Percentiles rank a stretch among this genome's conserved stretches.
phyloP scores from a whole-genome alignment of 2,113 vertebrate species.

The Leucosticte australis region DNA sequence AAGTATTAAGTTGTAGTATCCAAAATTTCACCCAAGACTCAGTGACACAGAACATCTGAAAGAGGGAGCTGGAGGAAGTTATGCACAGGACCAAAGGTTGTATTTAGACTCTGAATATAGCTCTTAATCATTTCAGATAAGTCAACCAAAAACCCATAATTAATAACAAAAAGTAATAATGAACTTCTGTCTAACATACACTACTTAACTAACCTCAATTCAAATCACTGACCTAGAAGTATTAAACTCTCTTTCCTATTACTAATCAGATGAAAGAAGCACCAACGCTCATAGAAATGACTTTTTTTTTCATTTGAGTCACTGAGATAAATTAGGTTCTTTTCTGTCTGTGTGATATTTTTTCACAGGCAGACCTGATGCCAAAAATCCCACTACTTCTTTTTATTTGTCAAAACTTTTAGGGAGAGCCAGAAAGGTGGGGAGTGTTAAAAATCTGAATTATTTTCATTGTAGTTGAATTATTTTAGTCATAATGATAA shows the following conservation, averaged over 20 bases:
- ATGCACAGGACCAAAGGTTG: neutral
- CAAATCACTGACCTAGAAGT: conserved; percentile 47
- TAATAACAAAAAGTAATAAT: conserved; percentile 36
- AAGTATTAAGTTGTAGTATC: neutral
- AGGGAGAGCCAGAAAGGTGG: neutral
- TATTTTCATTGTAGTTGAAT: neutral
- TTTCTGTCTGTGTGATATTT: neutral
- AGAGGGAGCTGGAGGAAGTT: neutral
- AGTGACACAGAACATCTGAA: neutral
- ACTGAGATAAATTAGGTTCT: neutral
- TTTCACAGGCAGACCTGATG: neutral
- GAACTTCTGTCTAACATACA: conserved; percentile 6
- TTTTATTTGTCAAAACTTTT: neutral
- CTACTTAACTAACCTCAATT: conserved; percentile 32
- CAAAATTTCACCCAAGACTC: neutral
- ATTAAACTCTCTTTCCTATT: neutral
- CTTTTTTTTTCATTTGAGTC: neutral
- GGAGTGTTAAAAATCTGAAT: neutral
- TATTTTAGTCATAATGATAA: neutral
- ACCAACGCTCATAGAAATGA: neutral
- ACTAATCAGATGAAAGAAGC: conserved; percentile 4
- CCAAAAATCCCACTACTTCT: neutral
- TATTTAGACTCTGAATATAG: neutral
- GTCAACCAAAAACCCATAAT: neutral
- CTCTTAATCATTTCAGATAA: conserved; percentile 9